phyloP scores from a whole-genome alignment of 2,113 vertebrate genomes.

The rabbit (Oryctolagus cuniculus) region DNA sequence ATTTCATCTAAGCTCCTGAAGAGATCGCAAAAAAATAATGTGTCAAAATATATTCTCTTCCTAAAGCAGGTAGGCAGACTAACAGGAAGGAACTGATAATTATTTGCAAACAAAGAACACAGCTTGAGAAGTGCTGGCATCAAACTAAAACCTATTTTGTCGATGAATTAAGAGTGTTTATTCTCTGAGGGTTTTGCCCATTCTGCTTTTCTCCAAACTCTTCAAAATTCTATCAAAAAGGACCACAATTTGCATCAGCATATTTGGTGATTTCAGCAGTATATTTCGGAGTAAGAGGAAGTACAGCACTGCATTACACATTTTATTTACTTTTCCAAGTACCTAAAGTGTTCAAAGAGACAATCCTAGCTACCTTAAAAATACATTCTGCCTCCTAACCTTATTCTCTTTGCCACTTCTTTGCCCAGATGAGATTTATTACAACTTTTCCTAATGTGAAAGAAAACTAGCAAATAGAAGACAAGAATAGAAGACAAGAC shows the following conservation, averaged over 20 bases:
- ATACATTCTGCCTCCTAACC: not conserved
- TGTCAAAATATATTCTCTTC: constrained; percentile 3
- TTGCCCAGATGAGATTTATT: not conserved
- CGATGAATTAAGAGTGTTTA: not conserved
- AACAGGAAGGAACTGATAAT: not conserved
- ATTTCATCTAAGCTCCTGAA: constrained; percentile 99
- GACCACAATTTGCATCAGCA: not conserved
- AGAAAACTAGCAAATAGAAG: not conserved
- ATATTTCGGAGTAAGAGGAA: not conserved
- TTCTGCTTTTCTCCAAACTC: not conserved
- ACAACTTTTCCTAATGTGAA: not conserved
- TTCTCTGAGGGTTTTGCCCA: not conserved
- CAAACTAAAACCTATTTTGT: not conserved
- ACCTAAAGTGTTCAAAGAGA: constrained; percentile 24
- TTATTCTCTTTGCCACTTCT: not conserved
- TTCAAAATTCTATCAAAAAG: not conserved
- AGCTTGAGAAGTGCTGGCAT: not conserved
- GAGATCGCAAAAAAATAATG: constrained; percentile 65
- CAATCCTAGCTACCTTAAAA: constrained; percentile 4
- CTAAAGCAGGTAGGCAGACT: not conserved
- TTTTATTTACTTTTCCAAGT: not conserved
- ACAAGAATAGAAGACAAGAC: not conserved
- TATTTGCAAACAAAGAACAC: not conserved
- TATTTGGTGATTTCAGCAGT: not conserved
- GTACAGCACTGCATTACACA: not conserved